Percentiles rank a stretch among this genome's conserved stretches.
phyloP scores from a whole-genome alignment of 2,797 vertebrate genomes.

The Triplophysa bombifrons region DNA sequence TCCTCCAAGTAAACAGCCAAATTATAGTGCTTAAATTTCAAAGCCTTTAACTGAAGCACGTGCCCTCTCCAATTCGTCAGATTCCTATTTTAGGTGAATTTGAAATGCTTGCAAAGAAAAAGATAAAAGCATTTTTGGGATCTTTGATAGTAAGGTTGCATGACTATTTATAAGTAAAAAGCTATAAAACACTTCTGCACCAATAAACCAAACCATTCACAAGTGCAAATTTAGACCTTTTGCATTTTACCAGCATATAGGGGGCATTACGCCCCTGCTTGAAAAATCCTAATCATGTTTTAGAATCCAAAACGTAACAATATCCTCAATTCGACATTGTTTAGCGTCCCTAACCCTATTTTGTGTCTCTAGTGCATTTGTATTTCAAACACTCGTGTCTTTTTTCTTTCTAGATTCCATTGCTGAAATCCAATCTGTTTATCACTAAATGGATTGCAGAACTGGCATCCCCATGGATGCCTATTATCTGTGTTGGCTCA shows the following conservation, averaged over 20 bases:
- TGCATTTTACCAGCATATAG: neutral
- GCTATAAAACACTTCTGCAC: neutral
- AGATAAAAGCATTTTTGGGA: neutral
- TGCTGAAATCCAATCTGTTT: conserved; percentile 38
- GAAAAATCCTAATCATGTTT: neutral
- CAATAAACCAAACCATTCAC: neutral
- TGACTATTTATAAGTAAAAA: neutral
- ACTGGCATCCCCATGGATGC: conserved; percentile 60
- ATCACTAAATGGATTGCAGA: conserved; percentile 44
- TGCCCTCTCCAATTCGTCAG: neutral
- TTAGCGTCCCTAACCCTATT: conserved; percentile 30
- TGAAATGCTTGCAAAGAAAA: neutral
- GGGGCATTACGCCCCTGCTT: neutral
- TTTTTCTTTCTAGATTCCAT: conserved; percentile 29
- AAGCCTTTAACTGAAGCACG: neutral
- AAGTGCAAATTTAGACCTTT: neutral
- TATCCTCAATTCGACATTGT: conserved; percentile 26
- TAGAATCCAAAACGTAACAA: conserved; percentile 20
- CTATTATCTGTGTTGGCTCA: conserved; percentile 58
- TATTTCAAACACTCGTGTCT: conserved; percentile 33
- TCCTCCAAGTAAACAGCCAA: conserved; percentile 8
- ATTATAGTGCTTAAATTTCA: neutral
- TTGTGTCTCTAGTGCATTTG: conserved; percentile 46
- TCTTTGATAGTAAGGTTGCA: neutral
- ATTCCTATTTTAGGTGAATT: neutral